phyloP scores from a whole-genome alignment of 2,797 vertebrate genomes.

The Paedocypris micromegethes region DNA sequence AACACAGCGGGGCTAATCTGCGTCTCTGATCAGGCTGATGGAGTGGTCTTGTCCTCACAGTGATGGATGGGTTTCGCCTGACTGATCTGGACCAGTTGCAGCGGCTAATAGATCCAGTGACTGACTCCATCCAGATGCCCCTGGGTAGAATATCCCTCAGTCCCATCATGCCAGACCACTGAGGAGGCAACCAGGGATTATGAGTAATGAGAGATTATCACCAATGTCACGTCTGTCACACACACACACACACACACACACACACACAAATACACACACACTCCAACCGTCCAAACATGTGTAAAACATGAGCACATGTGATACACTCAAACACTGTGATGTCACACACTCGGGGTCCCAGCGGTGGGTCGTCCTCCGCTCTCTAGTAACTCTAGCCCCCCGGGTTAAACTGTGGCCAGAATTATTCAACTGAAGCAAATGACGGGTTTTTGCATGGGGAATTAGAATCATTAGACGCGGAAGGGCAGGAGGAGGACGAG shows the following conservation, averaged over 20 bases:
- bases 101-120: slow-evolving; percentile 72
- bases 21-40: slow-evolving; percentile 52
- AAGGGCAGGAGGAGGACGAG: slow-evolving; percentile 74
- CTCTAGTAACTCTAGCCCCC: slow-evolving; percentile 51
- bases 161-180: slow-evolving; percentile 48
- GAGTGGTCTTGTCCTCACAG: slow-evolving; percentile 48
- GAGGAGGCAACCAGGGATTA: slow-evolving; percentile 57
- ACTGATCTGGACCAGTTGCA: slow-evolving; percentile 49
- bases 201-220: slow-evolving; percentile 74
- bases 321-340: slow-evolving; percentile 15
- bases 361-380: slow-evolving; percentile 44
- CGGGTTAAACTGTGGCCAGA: slow-evolving; percentile 69
- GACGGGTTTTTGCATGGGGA: slow-evolving; percentile 83
- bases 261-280: slow-evolving; percentile 14
- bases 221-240: slow-evolving; percentile 61
- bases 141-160: slow-evolving; percentile 60
- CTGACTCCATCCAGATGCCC: slow-evolving; percentile 67
- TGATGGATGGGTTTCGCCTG: slow-evolving; percentile 60
- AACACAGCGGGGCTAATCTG: slow-evolving; percentile 44
- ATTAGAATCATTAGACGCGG: slow-evolving; percentile 73
- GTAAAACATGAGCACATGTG: slow-evolving; percentile 16
- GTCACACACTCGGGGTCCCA: slow-evolving; percentile 23
- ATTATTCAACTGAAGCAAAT: slow-evolving; percentile 83
- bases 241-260: not conserved
- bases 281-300: no score